These are phyloP conservation scores for Vulpes ferrilata DNA, from an alignment of 2,113 vertebrate genomes.

Conservation along the genomic window DNA sequence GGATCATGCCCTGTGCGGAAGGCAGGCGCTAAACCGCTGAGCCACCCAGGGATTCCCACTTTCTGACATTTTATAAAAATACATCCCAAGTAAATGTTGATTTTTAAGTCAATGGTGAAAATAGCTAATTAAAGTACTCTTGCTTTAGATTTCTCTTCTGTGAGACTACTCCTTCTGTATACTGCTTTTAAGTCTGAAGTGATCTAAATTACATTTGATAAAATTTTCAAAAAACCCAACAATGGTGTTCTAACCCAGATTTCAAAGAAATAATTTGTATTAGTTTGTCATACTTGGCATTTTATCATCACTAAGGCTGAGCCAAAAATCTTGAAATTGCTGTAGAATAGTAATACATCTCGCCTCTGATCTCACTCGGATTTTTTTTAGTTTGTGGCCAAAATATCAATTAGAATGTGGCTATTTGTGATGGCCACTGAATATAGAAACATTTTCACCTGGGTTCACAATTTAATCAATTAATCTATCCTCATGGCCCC, in stretches of 20 bases:
- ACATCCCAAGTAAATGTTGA: constrained; percentile 82
- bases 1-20: too few relatives aligned
- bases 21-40: too few relatives aligned
- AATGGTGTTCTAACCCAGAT: constrained; percentile 83
- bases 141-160: constrained; percentile 81
- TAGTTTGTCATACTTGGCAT: constrained; percentile 80
- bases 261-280: constrained; percentile 87
- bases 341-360: constrained; percentile 75
- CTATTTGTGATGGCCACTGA: not conserved
- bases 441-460: not conserved
- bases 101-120: constrained; percentile 82
- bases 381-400: constrained; percentile 28
- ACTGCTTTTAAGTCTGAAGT: constrained; percentile 86
- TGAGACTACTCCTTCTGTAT: constrained; percentile 81
- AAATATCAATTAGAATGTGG: constrained; percentile 41
- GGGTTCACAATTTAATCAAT: not conserved
- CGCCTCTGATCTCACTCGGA: constrained; percentile 74
- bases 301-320: constrained; percentile 80
- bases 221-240: constrained; percentile 82
- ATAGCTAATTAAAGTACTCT: constrained; percentile 86
- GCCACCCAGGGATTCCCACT: not conserved
- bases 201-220: constrained; percentile 86
- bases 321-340: constrained; percentile 74
- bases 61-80: constrained; percentile 83
- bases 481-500: not conserved